Evolutionary conservation across 1,140 invertebrate genomes (phyloP), one percentile per base, ranked within the genome.

Genomic region (Maniola jurtina): DNA sequence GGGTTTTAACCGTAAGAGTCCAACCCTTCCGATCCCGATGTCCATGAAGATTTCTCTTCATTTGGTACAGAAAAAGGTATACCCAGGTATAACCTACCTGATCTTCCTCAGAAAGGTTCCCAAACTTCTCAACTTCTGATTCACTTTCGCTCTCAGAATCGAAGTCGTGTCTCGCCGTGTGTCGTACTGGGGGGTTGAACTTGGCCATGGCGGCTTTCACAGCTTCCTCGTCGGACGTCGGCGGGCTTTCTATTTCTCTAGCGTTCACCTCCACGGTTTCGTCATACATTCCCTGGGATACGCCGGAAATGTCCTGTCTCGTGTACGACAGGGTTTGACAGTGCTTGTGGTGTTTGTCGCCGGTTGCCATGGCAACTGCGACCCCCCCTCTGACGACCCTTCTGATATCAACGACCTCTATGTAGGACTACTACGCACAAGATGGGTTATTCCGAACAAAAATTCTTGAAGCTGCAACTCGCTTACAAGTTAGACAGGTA

Each of bases 221-320:
- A 34, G 75, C 75, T 54, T 79, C 80, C 60, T 87, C 85, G 38
- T 85, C 86, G 0, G 83, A 81, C 48, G 66, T 75, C 9, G 58
- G 33, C 8, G 86, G 84, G 59, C 85, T 89, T 5, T 86, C 85
- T 15, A 89, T 84, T 58, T 89, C 87, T 57, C 66, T 74, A n/a
- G 79, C 81, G 57, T 88, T 76, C 54, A 86, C 81, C 38, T 78
- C 83, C 25, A 89, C 83, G 7, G 80, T 89, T 68, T 87, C 87
- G 77, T 89, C 87, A 67, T 88, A 89, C 84, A 88, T 86, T 40
- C 73, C 80, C 76, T 71, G 77, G 45, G 38, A 54, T 73, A 11
- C 42, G 5, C 72, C 14, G 34, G 64, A 48, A 13, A 52, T 52
- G 15, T 52, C 48, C 11, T 52, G 14, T 25, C 7, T 52, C 10